Evolutionary conservation across 2,888 invertebrate genomes (phyloP), one percentile per base, ranked within the genome.

Genomic region (Ornithoptera priamus): DNA sequence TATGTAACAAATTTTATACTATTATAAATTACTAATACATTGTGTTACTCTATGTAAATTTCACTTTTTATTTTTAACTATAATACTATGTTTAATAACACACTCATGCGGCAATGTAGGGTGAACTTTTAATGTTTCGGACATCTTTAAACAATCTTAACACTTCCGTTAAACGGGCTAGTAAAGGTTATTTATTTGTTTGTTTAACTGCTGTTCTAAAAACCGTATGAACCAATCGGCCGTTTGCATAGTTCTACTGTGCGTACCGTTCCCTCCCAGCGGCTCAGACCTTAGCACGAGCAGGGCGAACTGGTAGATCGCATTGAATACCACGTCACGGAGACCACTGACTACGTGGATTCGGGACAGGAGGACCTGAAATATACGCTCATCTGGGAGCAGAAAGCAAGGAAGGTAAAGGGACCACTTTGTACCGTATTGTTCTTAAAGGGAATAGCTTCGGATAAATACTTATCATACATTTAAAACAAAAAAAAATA

Each of bases 221-320:
- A 81, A 83, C 76, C 82, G 88, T 89, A 88, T 92, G 92, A 90
- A 90, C 90, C 92, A 90, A 90, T 93, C 89, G 85, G 80, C 89
- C 85, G 86, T 80, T 71, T 76, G 80, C 77, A 74, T 74, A 63
- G 69, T 62, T 72, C 77, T 79, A 75, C 79, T 78, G 79, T 78
- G 75, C 79, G 83, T 83, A 85, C 86, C 85, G 77, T 77, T 80
- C 85, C 88, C 85, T 85, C 87, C 88, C 81, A 81, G 85, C 86
- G 87, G 84, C 82, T 80, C 77, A 78, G 77, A 81, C 86, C 85
- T 89, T 89, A 89, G 89, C 84, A 82, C 85, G 81, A 84, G 85
- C 93, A 98, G 98, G 98, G 98, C 85, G 98, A 98, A 93, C 96
- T 97, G 94, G 95, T 98, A 86, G 97, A 98, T 94, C 95, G 97